These are phyloP conservation scores for Tribolium castaneum DNA, from an alignment of 1,140 invertebrate genomes.

Conservation along the genomic window DNA sequence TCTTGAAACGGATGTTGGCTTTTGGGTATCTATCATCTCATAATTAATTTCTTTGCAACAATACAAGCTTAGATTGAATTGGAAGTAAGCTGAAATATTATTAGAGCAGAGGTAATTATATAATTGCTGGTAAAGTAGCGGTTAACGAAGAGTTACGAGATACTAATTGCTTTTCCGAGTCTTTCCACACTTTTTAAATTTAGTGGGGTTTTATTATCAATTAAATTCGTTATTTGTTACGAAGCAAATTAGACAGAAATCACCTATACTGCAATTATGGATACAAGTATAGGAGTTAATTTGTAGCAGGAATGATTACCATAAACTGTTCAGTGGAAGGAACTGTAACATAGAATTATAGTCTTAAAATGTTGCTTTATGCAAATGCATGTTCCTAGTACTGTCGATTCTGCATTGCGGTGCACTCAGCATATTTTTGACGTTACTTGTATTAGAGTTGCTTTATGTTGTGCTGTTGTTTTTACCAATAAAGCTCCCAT, in stretches of 20 bases:
- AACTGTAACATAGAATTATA: background rate
- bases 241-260: background rate
- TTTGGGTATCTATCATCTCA: background rate
- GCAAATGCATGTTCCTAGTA: background rate
- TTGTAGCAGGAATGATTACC: background rate
- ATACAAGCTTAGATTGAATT: background rate
- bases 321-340: background rate
- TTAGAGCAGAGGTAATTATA: background rate
- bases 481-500: background rate
- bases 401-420: background rate
- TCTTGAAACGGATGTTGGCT: background rate
- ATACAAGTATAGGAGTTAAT: background rate
- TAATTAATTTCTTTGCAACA: background rate
- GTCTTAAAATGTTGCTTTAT: background rate
- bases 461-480: background rate
- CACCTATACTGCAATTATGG: background rate
- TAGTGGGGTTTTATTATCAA: background rate
- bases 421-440: background rate
- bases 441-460: background rate
- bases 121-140: background rate
- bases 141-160: background rate
- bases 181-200: background rate
- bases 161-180: background rate
- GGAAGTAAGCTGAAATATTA: background rate
- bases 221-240: background rate